Evolutionary conservation across 1,140 invertebrate species (phyloP), one percentile per base, ranked within the genome.

Genomic region (Sweltsa coloradensis): DNA sequence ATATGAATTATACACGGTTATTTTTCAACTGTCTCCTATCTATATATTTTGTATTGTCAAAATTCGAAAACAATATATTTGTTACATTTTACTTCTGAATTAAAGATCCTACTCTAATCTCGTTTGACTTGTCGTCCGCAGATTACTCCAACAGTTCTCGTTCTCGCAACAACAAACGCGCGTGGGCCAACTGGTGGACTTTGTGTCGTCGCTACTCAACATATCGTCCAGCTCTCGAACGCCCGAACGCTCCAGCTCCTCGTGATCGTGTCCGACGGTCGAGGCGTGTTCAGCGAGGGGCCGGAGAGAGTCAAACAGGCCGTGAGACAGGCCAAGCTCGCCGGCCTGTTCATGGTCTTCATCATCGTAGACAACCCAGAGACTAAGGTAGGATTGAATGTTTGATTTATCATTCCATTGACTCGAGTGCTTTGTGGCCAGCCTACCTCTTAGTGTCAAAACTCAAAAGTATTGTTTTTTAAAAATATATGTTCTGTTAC

Each of bases 311-410:
- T 99, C 0, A 70, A 76, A 41, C 74, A 76, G 49, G 84, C 90
- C 2, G 81, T 98, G 1, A 71, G 88, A 54, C 68, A 78, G 56
- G 87, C 91, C 3, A 77, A 80, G 51, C 71, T 89, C 39, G 70
- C 80, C 19, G 78, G 86, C 31, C 82, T 99, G 50, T 97, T 99
- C 62, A 72, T 92, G 41, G 86, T 99, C 0, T 99, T 97, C 62
- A 77, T 99, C 29, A 86, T 98, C 45, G 78, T 98, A 21, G 96
- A 99, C 64, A 95, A 91, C 69, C 89, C 90, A 3, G 70, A 80
- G 29, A 89, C 84, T 60, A 89, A 93, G 74, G 87, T 90, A 64
- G 68, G 60, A 9, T 27, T 13, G 11, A 24, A 3, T 27, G 22
- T 1, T 42, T 24, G n/a, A n/a, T n/a, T n/a, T n/a, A n/a, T n/a